Evolutionary conservation across 2,113 vertebrate genomes (phyloP).

Genomic region (Podocnemis expansa): DNA sequence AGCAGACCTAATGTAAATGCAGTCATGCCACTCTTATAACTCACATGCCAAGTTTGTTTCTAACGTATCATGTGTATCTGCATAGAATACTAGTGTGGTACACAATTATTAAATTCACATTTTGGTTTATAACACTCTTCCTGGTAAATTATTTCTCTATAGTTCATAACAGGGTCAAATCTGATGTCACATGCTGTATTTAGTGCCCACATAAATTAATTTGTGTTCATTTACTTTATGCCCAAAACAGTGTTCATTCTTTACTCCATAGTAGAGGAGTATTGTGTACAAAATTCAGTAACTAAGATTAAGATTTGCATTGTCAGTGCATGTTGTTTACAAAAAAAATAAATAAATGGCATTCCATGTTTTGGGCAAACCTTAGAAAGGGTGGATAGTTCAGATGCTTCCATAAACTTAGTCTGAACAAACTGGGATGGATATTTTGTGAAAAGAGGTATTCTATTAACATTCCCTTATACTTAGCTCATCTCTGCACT

Average conservation of each 20-base stretch:
- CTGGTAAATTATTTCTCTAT: not conserved
- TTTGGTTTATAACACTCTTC: not conserved
- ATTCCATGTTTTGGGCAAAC: not conserved
- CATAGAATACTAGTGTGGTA: not conserved
- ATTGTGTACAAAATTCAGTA: not conserved
- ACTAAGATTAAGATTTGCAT: constrained; percentile 9
- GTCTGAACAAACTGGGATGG: not conserved
- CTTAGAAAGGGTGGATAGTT: not conserved
- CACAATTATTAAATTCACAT: not conserved
- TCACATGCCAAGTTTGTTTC: not conserved
- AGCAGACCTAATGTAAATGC: not conserved
- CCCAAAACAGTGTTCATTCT: not conserved
- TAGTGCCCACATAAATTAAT: not conserved
- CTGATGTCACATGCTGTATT: not conserved
- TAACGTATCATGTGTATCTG: fast-evolving
- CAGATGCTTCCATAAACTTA: not conserved
- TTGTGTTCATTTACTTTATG: not conserved
- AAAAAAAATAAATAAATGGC: not conserved
- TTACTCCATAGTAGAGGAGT: not conserved
- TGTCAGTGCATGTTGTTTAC: constrained; percentile 1
- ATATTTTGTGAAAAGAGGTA: not conserved
- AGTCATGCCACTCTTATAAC: not conserved
- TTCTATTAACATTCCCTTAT: not conserved
- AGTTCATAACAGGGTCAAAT: not conserved
- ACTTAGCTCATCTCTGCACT: not conserved